These are phyloP conservation scores for Drosophila kanapiae DNA, from an alignment of 1,140 invertebrate genomes.

Conservation along the genomic window DNA sequence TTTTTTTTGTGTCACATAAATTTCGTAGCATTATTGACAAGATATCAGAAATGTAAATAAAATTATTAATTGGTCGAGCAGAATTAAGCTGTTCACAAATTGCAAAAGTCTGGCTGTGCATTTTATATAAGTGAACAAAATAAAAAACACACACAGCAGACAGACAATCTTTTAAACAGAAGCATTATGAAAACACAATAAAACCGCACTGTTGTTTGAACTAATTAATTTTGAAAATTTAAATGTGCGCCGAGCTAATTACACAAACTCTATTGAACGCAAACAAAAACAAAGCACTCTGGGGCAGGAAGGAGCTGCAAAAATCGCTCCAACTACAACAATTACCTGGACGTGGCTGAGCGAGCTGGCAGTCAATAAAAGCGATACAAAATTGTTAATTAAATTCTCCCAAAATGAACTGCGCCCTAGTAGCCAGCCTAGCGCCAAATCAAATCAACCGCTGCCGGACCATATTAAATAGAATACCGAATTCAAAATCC, in stretches of 20 bases:
- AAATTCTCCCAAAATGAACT: conserved; percentile 57
- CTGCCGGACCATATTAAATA: conserved; percentile 39
- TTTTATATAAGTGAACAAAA: conserved; percentile 2
- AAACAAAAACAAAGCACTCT: conserved; percentile 35
- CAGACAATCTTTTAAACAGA: conserved; percentile 29
- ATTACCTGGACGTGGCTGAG: conserved; percentile 39
- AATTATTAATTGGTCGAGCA: conserved; percentile 29
- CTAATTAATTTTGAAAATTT: conserved; percentile 80
- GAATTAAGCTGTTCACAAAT: conserved; percentile 19
- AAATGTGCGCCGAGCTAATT: conserved; percentile 70
- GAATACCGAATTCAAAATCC: conserved; percentile 31
- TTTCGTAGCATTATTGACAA: conserved; percentile 8
- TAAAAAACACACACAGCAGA: conserved; percentile 3
- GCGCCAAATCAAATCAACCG: conserved; percentile 55
- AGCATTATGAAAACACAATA: conserved; percentile 63
- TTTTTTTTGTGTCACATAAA: background rate
- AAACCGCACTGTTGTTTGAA: conserved; percentile 70
- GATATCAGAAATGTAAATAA: conserved; percentile 26
- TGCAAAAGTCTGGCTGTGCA: conserved; percentile 7
- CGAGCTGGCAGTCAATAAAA: conserved; percentile 59
- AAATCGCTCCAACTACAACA: conserved; percentile 29
- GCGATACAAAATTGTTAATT: conserved; percentile 70
- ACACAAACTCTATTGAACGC: conserved; percentile 61
- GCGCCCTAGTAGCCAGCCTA: conserved; percentile 4
- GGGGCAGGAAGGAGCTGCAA: background rate